phyloP scores from a whole-genome alignment of 2,113 vertebrate species.

The Laterallus jamaicensis region DNA sequence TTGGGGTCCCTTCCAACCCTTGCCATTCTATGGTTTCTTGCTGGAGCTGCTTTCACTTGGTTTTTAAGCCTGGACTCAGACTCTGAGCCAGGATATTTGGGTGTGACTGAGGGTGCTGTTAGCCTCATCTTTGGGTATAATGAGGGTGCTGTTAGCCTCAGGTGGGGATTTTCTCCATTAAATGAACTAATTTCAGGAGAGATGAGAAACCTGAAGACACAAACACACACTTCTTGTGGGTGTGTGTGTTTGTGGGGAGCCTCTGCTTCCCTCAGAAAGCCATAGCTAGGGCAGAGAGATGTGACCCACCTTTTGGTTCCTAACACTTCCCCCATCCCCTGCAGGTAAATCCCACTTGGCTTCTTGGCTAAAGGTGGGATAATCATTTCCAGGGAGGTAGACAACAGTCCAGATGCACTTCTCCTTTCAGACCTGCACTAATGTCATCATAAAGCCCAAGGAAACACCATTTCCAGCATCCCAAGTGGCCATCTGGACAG shows the following conservation, averaged over 20 bases:
- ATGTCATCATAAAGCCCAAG: neutral
- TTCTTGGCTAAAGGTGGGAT: neutral
- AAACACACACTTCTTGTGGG: neutral
- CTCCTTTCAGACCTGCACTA: neutral
- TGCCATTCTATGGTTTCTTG: neutral
- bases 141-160: neutral
- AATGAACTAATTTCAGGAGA: neutral
- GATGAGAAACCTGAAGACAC: neutral
- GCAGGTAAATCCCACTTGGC: neutral
- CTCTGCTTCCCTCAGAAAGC: neutral
- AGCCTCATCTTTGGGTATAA: neutral
- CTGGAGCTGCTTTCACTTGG: accelerated
- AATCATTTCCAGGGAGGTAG: neutral
- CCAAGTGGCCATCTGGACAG: neutral
- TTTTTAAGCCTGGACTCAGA: neutral
- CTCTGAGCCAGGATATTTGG: neutral
- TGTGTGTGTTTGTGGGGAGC: neutral
- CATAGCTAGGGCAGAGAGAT: neutral
- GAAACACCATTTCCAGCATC: neutral
- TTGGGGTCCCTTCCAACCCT: too few species aligned
- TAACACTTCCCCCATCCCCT: neutral
- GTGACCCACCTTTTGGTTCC: neutral
- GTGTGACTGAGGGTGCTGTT: neutral
- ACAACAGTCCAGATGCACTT: neutral
- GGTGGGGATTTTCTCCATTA: neutral